Conservation (phyloP, 2,113 vertebrate genomes). For the Semnopithecus entellus region DNA sequence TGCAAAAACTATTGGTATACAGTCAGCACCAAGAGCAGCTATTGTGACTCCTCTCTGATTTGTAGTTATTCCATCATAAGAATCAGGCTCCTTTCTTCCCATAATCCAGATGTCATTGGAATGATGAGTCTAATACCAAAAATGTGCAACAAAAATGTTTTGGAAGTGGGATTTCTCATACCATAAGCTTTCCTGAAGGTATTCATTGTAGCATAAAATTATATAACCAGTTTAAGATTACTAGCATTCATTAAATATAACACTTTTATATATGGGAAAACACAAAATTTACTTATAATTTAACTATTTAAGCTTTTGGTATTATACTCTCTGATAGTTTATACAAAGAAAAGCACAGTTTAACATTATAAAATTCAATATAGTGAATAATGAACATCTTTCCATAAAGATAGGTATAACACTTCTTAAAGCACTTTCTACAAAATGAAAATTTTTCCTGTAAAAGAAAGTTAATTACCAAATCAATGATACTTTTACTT, state of each 20-base stretch:
- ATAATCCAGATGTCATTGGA: constrained; percentile 89
- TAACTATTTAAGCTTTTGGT: not conserved
- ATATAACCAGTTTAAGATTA: not conserved
- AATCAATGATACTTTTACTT: not conserved
- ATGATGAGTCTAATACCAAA: constrained; percentile 82
- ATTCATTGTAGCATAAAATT: not conserved
- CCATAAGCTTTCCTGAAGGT: constrained; percentile 5
- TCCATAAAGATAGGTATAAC: not conserved
- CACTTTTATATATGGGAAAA: not conserved
- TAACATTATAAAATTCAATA: constrained; percentile 1
- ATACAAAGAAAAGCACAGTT: constrained; percentile 24
- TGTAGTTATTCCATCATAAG: constrained; percentile 93
- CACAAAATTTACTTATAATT: not conserved
- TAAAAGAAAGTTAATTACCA: not conserved
- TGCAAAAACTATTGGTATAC: constrained; percentile 93
- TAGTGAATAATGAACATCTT: not conserved
- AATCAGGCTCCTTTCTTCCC: constrained; percentile 87
- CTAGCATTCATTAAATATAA: not conserved
- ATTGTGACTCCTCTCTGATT: constrained; percentile 87
- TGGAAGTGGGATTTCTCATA: constrained; percentile 31
- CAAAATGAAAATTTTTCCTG: not conserved
- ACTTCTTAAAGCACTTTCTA: not conserved
- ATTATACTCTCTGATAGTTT: not conserved
- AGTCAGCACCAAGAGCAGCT: constrained; percentile 94
- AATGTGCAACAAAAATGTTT: not conserved